Base-by-base conservation (phyloP, 2,113 vertebrate species). In the Zosterops borbonicus region DNA sequence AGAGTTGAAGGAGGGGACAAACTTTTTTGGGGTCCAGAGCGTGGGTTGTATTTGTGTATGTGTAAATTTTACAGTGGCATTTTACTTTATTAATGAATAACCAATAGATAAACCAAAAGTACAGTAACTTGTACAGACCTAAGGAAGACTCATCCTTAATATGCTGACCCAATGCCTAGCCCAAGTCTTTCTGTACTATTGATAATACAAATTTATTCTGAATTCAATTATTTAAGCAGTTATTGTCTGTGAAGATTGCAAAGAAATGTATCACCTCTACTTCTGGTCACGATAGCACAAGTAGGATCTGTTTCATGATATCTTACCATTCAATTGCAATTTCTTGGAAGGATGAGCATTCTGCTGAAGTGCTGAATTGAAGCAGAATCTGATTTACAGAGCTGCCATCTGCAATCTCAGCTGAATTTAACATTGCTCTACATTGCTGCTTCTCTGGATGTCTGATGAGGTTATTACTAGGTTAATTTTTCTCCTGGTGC, bases 401-500 rank as follows among this genome's bases (percentile, higher is more conserved):
- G 28, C 62, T 69, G 14, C 35, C 28, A 31, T 85, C 84, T 94
- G 73, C 73, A 90, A 1, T 73, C 73, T 46, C 70, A n/a, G n/a
- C 39, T 84, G 87, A 90, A 83, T 89, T 87, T 53, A 85, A 41
- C 67, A 35, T 65, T 87, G 50, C 35, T 88, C 49, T 68, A 58
- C 56, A 33, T 55, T 77, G 55, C 77, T 90, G 5, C 76, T 90
- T 69, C 77, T 86, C 71, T 74, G 73, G 28, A 35, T 90, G n/a
- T 69, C 49, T 93, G 65, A 90, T 90, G 88, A 86, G 91, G 87
- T 93, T 93, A 65, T 73, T 85, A 42, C 87, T 65, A 47, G 87
- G 73, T 95, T 90, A 79, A 84, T 81, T 85, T 94, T 81, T 89
- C 90, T 93, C 65, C 58, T 27, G 53, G 27, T 96, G 88, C 65